phyloP scores from a whole-genome alignment of 2,888 invertebrate genomes.

The Apotomis capreana region DNA sequence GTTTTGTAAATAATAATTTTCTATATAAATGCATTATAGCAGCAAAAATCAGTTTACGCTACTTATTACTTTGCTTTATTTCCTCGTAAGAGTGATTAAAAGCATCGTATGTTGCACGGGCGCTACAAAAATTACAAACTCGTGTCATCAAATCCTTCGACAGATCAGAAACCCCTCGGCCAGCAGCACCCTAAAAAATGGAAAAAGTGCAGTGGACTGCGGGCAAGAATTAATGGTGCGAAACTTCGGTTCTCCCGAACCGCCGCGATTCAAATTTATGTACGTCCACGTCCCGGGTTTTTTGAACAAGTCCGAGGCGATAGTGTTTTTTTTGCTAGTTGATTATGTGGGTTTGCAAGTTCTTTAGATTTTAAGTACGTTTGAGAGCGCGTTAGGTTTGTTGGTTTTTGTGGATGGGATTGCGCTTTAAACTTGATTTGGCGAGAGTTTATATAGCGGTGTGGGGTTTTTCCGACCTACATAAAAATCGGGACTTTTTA shows the following conservation, averaged over 20 bases:
- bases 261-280: constrained; percentile 66
- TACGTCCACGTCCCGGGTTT: constrained; percentile 59
- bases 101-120: too few relatives aligned
- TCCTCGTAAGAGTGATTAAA: too few relatives aligned
- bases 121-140: too few relatives aligned
- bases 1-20: too few relatives aligned
- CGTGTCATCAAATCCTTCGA: too few relatives aligned
- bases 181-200: constrained; percentile 43
- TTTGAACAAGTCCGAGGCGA: constrained; percentile 34
- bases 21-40: too few relatives aligned
- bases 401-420: background rate
- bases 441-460: background rate
- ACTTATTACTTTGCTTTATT: too few relatives aligned
- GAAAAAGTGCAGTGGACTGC: constrained; percentile 76
- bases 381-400: constrained; percentile 3
- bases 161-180: constrained; percentile 1
- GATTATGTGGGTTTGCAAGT: constrained; percentile 28
- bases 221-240: constrained; percentile 79
- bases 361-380: constrained; percentile 18
- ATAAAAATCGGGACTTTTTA: too few relatives aligned
- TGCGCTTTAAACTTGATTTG: background rate
- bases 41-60: too few relatives aligned
- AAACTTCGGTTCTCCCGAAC: constrained; percentile 65
- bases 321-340: constrained; percentile 36
- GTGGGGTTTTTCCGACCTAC: too few relatives aligned